Percentiles rank a stretch among this genome's conserved stretches.
These are phyloP conservation scores for Catocala fraxini DNA, from an alignment of 2,888 invertebrate species.

Conservation along the genomic window DNA sequence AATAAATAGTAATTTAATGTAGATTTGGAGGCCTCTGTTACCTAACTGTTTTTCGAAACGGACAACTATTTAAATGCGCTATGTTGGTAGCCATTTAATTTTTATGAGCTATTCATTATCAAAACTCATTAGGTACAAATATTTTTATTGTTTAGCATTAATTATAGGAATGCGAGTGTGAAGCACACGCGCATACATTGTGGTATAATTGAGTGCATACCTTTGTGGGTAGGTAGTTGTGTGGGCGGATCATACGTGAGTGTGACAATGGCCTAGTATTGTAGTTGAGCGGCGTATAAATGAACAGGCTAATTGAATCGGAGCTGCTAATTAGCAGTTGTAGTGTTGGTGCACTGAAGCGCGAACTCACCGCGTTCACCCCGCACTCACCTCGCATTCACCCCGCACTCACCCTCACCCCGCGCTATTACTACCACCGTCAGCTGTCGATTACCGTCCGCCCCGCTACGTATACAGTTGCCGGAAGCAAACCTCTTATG, in stretches of 20 bases:
- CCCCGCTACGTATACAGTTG: conserved; percentile 7
- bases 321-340: conserved; percentile 43
- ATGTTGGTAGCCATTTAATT: conserved; percentile 30
- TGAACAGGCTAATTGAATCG: conserved; percentile 46
- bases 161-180: conserved; percentile 41
- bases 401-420: background rate
- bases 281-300: conserved; percentile 24
- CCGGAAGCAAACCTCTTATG: conserved; percentile 23
- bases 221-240: background rate
- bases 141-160: conserved; percentile 43
- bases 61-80: conserved; percentile 36
- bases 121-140: conserved; percentile 50
- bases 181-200: conserved; percentile 20
- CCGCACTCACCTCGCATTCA: background rate
- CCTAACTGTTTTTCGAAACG: conserved; percentile 17
- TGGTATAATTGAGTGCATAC: conserved; percentile 1
- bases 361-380: conserved; percentile 9
- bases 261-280: conserved; percentile 2
- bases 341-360: conserved; percentile 16
- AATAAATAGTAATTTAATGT: background rate
- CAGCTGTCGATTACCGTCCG: conserved; percentile 12
- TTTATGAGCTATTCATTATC: conserved; percentile 49
- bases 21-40: conserved; percentile 4
- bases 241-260: conserved; percentile 10
- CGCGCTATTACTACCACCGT: background rate